Conservation (phyloP, 2,888 invertebrate genomes). For the Andrena hattorfiana region DNA sequence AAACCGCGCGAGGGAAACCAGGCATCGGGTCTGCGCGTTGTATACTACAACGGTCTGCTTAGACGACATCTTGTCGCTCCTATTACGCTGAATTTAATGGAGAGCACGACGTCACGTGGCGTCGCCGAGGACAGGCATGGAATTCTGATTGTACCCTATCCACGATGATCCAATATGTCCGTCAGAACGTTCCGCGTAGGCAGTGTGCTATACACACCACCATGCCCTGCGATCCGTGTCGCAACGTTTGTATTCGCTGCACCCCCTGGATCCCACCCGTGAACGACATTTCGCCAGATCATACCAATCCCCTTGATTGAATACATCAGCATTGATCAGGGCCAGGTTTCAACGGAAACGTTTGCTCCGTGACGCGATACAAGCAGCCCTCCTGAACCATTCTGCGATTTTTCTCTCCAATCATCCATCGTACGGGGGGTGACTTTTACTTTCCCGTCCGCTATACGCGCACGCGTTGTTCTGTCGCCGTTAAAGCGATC, state of each 20-base stretch:
- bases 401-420: conserved; percentile 7
- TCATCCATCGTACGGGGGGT: neutral
- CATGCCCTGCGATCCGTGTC: conserved; percentile 26
- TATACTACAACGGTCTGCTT: conserved; percentile 49
- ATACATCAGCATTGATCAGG: conserved; percentile 78
- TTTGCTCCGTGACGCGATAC: conserved; percentile 21
- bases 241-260: conserved; percentile 51
- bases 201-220: conserved; percentile 16
- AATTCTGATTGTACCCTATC: conserved; percentile 81
- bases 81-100: conserved; percentile 80
- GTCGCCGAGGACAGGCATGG: conserved; percentile 68
- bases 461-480: neutral
- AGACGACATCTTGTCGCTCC: conserved; percentile 71
- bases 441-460: conserved; percentile 3
- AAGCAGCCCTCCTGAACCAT: neutral
- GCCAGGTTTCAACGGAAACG: conserved; percentile 38
- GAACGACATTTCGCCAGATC: conserved; percentile 77
- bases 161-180: conserved; percentile 80
- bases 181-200: conserved; percentile 73
- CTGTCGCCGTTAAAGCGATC: neutral
- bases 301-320: conserved; percentile 78
- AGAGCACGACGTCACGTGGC: conserved; percentile 74
- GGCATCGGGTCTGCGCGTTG: conserved; percentile 56
- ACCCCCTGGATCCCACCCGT: conserved; percentile 49
- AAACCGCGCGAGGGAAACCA: conserved; percentile 33